These are phyloP conservation scores for Bergia puertoricense DNA, from an alignment of 92 coral and sea anemone genomes.

Conservation along the genomic window DNA sequence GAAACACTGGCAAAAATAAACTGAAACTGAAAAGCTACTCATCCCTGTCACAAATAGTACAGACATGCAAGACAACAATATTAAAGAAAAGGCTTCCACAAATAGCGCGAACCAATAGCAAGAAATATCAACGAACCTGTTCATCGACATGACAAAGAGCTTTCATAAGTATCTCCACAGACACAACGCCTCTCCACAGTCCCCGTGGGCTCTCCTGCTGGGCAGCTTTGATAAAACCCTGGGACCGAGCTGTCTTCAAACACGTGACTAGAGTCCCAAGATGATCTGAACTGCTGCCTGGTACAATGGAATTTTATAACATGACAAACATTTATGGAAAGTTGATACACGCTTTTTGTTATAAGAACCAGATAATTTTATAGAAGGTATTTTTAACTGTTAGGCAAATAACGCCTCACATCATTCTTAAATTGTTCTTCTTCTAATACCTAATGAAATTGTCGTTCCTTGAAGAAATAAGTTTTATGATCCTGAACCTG, in stretches of 20 bases:
- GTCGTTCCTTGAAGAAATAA: no score
- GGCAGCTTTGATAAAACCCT: conserved; percentile 69
- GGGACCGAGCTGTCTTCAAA: conserved; percentile 87
- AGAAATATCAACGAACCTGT: conserved; percentile 57
- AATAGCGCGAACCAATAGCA: neutral
- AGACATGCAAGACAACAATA: neutral
- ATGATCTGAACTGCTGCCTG: conserved; percentile 5
- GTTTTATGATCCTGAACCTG: no score
- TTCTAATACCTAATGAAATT: no score
- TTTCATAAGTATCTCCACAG: conserved; percentile 66
- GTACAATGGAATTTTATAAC: neutral
- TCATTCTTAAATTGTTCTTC: no score
- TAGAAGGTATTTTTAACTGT: no score
- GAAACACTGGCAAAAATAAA: no score
- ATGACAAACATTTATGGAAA: neutral
- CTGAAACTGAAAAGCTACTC: no score
- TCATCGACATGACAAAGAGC: conserved; percentile 86
- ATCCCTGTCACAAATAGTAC: no score
- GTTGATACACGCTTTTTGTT: neutral
- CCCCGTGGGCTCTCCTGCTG: conserved; percentile 16
- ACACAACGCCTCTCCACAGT: conserved; percentile 84
- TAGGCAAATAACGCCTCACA: no score
- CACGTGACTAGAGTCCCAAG: conserved; percentile 75
- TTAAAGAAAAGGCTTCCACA: neutral
- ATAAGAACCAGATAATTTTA: neutral